Conservation (phyloP, 2,113 vertebrate genomes). For the Hassar affinis region DNA sequence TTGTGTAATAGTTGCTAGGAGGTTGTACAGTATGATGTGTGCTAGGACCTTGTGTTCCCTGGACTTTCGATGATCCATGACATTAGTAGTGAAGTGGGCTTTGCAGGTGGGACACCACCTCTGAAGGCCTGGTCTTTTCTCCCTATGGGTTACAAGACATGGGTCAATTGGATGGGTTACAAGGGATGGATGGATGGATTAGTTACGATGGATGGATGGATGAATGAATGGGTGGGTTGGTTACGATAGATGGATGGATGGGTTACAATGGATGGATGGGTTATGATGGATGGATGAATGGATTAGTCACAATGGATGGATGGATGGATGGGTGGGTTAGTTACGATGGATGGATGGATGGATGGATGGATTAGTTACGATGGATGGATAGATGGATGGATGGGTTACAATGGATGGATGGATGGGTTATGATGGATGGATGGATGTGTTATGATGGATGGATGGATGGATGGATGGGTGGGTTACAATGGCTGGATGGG, state of each 20-base stretch:
- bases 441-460: no score
- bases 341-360: no score
- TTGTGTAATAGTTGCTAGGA: neutral
- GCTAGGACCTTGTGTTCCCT: constrained; percentile 86
- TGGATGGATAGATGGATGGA: no score
- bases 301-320: no score
- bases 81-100: constrained; percentile 82
- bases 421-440: no score
- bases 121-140: constrained; percentile 74
- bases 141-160: constrained; percentile 59
- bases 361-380: no score
- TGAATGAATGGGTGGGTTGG: neutral
- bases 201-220: no score
- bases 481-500: neutral
- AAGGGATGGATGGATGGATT: no score
- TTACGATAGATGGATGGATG: neutral
- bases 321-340: no score
- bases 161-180: neutral
- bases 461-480: neutral
- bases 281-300: no score
- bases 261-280: neutral
- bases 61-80: constrained; percentile 86
- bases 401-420: no score
- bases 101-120: constrained; percentile 92
- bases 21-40: neutral